Evolutionary conservation across 2,888 invertebrate species (phyloP).

Genomic region (Chamaedrilus cognettii): DNA sequence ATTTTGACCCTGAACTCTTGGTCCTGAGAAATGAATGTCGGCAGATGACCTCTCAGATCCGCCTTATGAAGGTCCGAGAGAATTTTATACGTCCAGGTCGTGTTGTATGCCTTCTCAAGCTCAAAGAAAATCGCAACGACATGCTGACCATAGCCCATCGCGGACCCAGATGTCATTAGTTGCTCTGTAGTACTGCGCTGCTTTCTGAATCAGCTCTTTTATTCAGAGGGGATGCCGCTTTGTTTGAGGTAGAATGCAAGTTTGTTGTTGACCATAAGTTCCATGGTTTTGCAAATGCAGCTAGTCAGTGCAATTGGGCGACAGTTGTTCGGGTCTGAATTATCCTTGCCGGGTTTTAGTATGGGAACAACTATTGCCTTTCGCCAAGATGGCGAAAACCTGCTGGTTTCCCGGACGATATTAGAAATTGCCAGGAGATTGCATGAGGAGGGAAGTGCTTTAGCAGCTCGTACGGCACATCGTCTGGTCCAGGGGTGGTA

Average conservation of each 20-base stretch:
- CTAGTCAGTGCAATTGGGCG: slow-evolving; percentile 43
- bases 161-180: slow-evolving; percentile 33
- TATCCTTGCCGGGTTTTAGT: slow-evolving; percentile 35
- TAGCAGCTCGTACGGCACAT: not conserved
- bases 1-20: not conserved
- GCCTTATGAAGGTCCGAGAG: slow-evolving; percentile 27
- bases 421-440: slow-evolving; percentile 20
- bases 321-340: slow-evolving; percentile 35
- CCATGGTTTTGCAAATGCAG: slow-evolving; percentile 43
- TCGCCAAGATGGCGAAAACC: slow-evolving; percentile 28
- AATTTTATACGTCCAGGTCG: slow-evolving; percentile 33
- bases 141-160: slow-evolving; percentile 36
- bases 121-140: slow-evolving; percentile 38
- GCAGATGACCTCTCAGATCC: slow-evolving; percentile 32
- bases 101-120: slow-evolving; percentile 31
- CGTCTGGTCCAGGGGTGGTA: not conserved
- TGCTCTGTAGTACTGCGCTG: slow-evolving; percentile 29
- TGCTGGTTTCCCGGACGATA: slow-evolving; percentile 26
- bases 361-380: slow-evolving; percentile 32
- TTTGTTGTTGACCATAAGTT: slow-evolving; percentile 39
- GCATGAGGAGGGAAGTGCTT: not conserved
- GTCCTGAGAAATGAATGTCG: slow-evolving; percentile 22
- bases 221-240: slow-evolving; percentile 27
- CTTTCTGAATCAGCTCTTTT: slow-evolving; percentile 36
- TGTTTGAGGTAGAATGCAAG: slow-evolving; percentile 39